Percentiles rank a stretch among this genome's conserved stretches.
These are phyloP conservation scores for Odontothrips loti DNA, from an alignment of 2,888 invertebrate genomes.

Conservation along the genomic window DNA sequence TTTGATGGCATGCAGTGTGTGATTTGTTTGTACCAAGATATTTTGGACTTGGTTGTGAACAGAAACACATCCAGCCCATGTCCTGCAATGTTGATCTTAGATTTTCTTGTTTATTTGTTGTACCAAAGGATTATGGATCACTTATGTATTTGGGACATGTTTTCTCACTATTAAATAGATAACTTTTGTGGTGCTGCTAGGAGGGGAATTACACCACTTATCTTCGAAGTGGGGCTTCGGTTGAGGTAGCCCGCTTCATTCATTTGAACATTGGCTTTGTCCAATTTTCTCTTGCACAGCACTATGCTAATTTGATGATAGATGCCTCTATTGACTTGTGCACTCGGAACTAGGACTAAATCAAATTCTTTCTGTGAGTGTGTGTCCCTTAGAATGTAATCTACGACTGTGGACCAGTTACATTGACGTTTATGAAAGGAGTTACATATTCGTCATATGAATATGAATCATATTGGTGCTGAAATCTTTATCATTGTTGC, in stretches of 20 bases:
- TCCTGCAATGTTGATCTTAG: too few species aligned
- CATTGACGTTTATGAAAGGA: slow-evolving; percentile 1
- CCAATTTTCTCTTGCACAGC: neutral
- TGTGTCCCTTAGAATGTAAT: slow-evolving; percentile 8
- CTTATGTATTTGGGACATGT: too few species aligned
- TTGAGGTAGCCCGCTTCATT: too few species aligned
- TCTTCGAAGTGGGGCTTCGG: too few species aligned
- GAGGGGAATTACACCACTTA: too few species aligned
- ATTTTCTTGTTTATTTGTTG: too few species aligned
- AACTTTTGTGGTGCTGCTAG: too few species aligned
- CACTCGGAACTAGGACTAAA: neutral
- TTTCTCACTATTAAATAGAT: too few species aligned
- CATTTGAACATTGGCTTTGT: neutral
- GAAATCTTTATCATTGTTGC: slow-evolving; percentile 18
- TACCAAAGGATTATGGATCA: too few species aligned
- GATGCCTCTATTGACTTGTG: neutral
- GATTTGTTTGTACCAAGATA: too few species aligned
- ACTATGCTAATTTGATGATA: neutral
- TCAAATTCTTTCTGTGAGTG: neutral
- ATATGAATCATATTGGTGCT: slow-evolving; percentile 25
- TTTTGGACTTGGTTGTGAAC: too few species aligned
- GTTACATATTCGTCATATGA: slow-evolving; percentile 18
- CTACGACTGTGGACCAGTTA: slow-evolving; percentile 8
- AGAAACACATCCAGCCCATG: too few species aligned
- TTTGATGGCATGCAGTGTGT: neutral